Evolutionary conservation across 2,113 vertebrate species (phyloP), one percentile per base, ranked within the genome.

Genomic region (Egretta garzetta): DNA sequence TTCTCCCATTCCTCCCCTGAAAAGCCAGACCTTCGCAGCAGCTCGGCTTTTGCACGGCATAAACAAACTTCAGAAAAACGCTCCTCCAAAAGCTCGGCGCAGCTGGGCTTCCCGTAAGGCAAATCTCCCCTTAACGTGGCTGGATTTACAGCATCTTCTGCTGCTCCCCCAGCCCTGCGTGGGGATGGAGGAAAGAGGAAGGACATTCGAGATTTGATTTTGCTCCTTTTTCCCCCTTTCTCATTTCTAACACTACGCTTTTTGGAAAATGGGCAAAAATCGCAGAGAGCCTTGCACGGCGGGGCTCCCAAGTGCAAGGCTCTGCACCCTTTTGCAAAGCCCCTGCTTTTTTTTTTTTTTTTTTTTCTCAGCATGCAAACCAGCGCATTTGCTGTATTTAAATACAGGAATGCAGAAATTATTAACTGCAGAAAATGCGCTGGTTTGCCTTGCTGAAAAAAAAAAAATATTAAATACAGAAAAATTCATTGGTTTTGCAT

Each of bases 101-200:
- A 14, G 52, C 23, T 8, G 6, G 30, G 39, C 32, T 80, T 35
- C n/a, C 26, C 45, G 0, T 3, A 43, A 77, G 6, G 15, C n/a
- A 39, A 27, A 49, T 30, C 12, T 33, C 35, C 80, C 39, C 2
- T 58, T 19, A 37, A 52, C 2, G 0, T 18, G 39, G 4, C 35
- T n/a, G 52, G 6, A 43, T 45, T 37, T 43, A 5, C 20, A 66
- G 63, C 80, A 74, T 14, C 81, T 83, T 30, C 19, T 49, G 10
- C 41, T 27, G 58, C 74, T 68, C n/a, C 47, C 35, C 26, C 22
- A 12, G 45, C 26, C 49, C 49, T 8, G 0, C 2, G 0, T 0
- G 0, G 45, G 50, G 49, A 14, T 33, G 19, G 77, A 68, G 62
- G 37, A 47, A 59, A 4, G 4, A 82, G 52, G n/a, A 82, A 55